Percentiles rank a stretch among this genome's conserved stretches.
These are phyloP conservation scores for Phoebastria nigripes DNA, from an alignment of 2,797 vertebrate genomes.

Conservation along the genomic window DNA sequence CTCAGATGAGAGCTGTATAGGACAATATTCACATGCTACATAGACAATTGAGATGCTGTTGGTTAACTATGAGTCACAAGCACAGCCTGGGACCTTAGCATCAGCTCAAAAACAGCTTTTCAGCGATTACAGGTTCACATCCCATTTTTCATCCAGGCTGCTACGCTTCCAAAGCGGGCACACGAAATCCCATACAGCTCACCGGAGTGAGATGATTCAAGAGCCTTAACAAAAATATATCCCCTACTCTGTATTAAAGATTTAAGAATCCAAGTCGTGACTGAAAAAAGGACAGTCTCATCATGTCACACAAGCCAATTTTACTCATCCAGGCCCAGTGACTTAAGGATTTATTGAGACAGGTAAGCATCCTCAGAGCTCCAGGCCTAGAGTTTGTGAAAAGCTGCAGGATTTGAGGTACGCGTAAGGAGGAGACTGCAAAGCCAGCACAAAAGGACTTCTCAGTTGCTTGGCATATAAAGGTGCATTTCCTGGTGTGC, in stretches of 20 bases:
- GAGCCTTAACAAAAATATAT: not conserved
- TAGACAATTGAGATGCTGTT: not conserved
- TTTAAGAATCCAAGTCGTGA: rapidly evolving
- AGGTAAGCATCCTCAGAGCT: not conserved
- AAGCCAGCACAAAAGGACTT: not conserved
- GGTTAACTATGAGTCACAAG: not conserved
- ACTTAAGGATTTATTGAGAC: not conserved
- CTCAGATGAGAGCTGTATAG: not conserved
- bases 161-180: not conserved
- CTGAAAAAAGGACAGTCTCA: not conserved
- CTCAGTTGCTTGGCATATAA: not conserved
- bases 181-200: not conserved
- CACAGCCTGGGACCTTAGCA: not conserved
- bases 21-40: not conserved
- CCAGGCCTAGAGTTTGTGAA: not conserved
- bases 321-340: not conserved
- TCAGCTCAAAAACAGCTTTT: not conserved
- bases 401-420: not conserved
- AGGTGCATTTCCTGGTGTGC: not conserved
- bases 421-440: not conserved
- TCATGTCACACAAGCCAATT: not conserved
- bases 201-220: not conserved
- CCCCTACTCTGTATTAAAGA: not conserved
- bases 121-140: not conserved
- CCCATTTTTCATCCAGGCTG: not conserved